Percentiles rank a stretch among this genome's conserved stretches.
Conservation (phyloP, 2,113 vertebrate genomes). For the Pachypanchax playfairii region DNA sequence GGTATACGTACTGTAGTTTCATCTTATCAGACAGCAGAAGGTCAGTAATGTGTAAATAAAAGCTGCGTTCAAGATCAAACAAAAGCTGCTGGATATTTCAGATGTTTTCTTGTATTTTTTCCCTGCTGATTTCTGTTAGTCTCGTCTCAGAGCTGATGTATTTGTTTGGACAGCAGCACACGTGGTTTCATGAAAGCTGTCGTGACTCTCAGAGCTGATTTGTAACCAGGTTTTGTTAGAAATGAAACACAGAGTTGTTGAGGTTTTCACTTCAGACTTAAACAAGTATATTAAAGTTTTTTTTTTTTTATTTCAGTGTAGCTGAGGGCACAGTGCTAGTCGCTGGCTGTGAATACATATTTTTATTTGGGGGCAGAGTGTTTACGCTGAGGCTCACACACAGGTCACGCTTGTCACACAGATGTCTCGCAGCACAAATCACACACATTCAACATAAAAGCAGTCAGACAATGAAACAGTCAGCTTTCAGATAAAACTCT, state of each 20-base stretch:
- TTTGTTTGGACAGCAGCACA: too few species aligned
- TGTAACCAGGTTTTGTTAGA: slow-evolving; percentile 1
- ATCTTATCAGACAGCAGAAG: not conserved
- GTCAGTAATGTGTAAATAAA: not conserved
- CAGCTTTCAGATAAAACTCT: not conserved
- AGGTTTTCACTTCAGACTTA: not conserved
- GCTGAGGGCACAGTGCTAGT: slow-evolving; percentile 11
- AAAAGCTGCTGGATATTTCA: not conserved
- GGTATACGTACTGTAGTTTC: too few species aligned
- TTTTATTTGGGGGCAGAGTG: slow-evolving; percentile 27
- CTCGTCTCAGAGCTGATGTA: not conserved
- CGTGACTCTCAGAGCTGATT: slow-evolving; percentile 18
- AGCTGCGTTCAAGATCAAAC: not conserved
- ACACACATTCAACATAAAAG: slow-evolving; percentile 21
- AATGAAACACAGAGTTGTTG: not conserved
- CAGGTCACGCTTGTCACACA: slow-evolving; percentile 66
- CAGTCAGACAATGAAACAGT: slow-evolving; percentile 9
- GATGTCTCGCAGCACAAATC: slow-evolving; percentile 57
- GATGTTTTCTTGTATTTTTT: too few species aligned
- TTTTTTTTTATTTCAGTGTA: slow-evolving; percentile 16
- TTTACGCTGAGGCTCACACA: slow-evolving; percentile 40
- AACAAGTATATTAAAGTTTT: slow-evolving; percentile 21
- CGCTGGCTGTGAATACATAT: slow-evolving; percentile 28
- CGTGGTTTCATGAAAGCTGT: slow-evolving; percentile 18
- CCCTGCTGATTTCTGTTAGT: not conserved